Base-by-base conservation (phyloP, 2,113 vertebrate species). In the Neotragus pygmaeus region DNA sequence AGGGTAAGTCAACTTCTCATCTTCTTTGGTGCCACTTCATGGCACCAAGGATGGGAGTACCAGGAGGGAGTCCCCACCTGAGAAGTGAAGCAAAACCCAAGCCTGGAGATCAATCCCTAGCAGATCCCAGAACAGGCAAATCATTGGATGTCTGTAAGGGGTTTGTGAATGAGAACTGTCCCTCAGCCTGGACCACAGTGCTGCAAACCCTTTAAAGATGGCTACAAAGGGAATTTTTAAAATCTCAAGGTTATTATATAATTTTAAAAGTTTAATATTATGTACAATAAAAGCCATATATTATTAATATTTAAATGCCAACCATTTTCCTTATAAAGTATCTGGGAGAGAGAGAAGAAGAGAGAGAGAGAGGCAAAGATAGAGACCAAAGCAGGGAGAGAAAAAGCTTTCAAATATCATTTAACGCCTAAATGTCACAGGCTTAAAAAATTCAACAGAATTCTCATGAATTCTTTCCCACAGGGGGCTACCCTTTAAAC, bases 371-470 rank as follows among this genome's bases (percentile, higher is more conserved):
- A 21, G 9, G 17, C 43, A 57, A 91, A 78, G 9, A 73, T 5
- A 77, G 14, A 88, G 82, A 93, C 19, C 73, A 39, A 84, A 57
- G 39, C 33, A 66, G n/a, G 77, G 33, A 70, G 85, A 53, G 88
- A 88, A 70, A 73, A 55, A 86, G 58, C 5, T 84, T 96, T 96
- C 94, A 96, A 96, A 94, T 96, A 97, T 77, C 97, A 94, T 93
- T 96, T 92, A 96, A 96, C 70, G 82, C 82, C 75, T 92, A 98
- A 98, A 98, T 98, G 97, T 98, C 97, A 98, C 60, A 60, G 75
- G 93, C 93, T 96, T 96, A 83, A 97, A 97, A 96, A 96, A 94
- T 98, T 96, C 96, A 96, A 85, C 95, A 96, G 90, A 96, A 78
- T 78, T 94, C 93, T 97, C 90, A 43, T 45, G 81, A 88, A 82